These are phyloP conservation scores for Polypterus senegalus DNA, from an alignment of 2,113 vertebrate species.

Conservation along the genomic window DNA sequence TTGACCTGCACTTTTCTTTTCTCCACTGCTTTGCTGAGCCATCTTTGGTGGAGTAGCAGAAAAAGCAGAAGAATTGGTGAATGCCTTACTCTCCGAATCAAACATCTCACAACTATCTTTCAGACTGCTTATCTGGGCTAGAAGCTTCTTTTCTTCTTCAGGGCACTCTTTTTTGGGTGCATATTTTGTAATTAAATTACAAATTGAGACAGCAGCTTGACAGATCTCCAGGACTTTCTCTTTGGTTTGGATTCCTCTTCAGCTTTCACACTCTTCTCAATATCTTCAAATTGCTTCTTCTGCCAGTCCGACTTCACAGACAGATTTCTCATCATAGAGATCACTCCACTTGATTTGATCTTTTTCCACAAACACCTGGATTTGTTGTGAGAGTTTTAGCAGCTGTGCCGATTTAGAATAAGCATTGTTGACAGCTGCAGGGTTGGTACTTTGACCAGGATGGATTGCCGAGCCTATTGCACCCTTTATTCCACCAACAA, in stretches of 20 bases:
- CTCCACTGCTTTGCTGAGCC: background rate
- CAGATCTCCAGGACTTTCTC: background rate
- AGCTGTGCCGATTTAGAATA: conserved; percentile 13
- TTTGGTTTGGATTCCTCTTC: background rate
- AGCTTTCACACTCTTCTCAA: background rate
- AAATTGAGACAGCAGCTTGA: background rate
- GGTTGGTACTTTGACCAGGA: background rate
- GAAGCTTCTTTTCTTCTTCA: background rate
- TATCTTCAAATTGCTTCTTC: background rate
- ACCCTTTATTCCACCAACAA: too few relatives aligned
- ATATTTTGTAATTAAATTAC: background rate
- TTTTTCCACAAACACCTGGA: background rate
- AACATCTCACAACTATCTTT: background rate
- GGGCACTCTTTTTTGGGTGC: background rate
- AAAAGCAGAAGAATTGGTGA: background rate
- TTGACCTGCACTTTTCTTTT: too few relatives aligned
- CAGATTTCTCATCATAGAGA: background rate
- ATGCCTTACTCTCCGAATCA: background rate
- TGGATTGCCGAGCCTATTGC: too few relatives aligned
- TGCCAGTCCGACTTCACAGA: background rate
- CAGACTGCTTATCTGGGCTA: background rate
- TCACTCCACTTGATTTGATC: background rate
- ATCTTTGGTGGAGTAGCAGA: background rate
- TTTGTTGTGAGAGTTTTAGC: background rate
- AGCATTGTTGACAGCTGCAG: conserved; percentile 3